A percentile compares a stretch with the other conserved stretches of the same genome.
Evolutionary conservation across 2,797 vertebrate species (phyloP).

Genomic region (Melanotaenia parkinsoni): DNA sequence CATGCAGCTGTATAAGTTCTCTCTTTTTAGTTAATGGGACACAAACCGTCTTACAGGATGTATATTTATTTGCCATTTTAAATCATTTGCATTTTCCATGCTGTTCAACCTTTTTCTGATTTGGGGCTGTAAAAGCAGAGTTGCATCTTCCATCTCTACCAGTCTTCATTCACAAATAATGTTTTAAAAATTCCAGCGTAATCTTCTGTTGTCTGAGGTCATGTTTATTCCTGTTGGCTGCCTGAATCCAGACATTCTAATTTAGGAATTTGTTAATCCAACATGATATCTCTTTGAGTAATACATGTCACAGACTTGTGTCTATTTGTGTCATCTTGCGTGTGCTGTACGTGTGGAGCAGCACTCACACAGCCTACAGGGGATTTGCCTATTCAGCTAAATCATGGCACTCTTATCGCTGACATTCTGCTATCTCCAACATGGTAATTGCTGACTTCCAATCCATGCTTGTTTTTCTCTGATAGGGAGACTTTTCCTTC

Average conservation of each 20-base stretch:
- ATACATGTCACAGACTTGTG: constrained; percentile 14
- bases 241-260: constrained; percentile 10
- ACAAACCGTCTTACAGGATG: too few relatives aligned
- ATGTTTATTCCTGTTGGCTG: neutral
- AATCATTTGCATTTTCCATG: neutral
- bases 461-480: constrained; percentile 76
- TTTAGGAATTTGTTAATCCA: constrained; percentile 9
- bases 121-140: neutral
- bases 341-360: constrained; percentile 83
- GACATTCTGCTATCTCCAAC: constrained; percentile 69
- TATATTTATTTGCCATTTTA: too few relatives aligned
- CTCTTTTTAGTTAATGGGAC: too few relatives aligned
- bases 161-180: neutral
- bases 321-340: constrained; percentile 57
- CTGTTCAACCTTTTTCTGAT: neutral
- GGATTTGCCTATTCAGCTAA: constrained; percentile 74
- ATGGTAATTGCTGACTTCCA: constrained; percentile 84
- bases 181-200: neutral
- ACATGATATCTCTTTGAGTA: constrained; percentile 15
- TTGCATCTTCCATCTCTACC: neutral
- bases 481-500: constrained; percentile 65
- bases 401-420: constrained; percentile 77
- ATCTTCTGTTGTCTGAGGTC: constrained; percentile 13
- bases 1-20: too few relatives aligned
- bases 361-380: constrained; percentile 73